phyloP scores from a whole-genome alignment of 2,888 invertebrate species.

The Tuta absoluta region DNA sequence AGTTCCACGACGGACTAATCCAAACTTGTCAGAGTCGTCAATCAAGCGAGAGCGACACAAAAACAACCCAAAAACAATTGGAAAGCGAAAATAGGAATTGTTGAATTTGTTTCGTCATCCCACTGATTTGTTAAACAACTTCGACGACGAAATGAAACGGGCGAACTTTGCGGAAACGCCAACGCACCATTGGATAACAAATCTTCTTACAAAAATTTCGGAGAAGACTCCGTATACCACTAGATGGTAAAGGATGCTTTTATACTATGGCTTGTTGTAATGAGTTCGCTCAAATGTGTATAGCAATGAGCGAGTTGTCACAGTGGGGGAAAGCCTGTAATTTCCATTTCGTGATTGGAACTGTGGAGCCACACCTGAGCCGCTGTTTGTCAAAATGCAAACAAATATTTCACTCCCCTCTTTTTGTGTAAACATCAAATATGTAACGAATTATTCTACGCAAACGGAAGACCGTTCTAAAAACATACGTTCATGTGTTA shows the following conservation, averaged over 20 bases:
- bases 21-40: constrained; percentile 49
- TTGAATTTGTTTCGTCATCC: constrained; percentile 53
- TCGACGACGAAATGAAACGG: constrained; percentile 40
- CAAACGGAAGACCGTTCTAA: constrained; percentile 23
- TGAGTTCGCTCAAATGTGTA: constrained; percentile 47
- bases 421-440: constrained; percentile 55
- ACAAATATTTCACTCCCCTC: constrained; percentile 39
- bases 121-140: constrained; percentile 51
- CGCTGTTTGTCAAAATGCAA: constrained; percentile 49
- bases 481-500: constrained; percentile 24
- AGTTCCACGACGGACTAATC: constrained; percentile 47
- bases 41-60: constrained; percentile 43
- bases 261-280: constrained; percentile 39
- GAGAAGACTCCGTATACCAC: constrained; percentile 8
- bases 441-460: constrained; percentile 44
- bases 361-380: constrained; percentile 52
- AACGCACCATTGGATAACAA: constrained; percentile 27
- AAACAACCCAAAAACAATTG: constrained; percentile 52
- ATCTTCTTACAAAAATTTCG: not conserved
- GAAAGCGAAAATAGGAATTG: constrained; percentile 53
- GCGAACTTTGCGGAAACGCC: constrained; percentile 34
- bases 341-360: constrained; percentile 62
- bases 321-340: constrained; percentile 47
- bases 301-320: constrained; percentile 45
- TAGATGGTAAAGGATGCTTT: constrained; percentile 7